Percentiles rank a stretch among this genome's conserved stretches.
phyloP scores from a whole-genome alignment of 1,140 invertebrate species.

The Grapholita molesta region DNA sequence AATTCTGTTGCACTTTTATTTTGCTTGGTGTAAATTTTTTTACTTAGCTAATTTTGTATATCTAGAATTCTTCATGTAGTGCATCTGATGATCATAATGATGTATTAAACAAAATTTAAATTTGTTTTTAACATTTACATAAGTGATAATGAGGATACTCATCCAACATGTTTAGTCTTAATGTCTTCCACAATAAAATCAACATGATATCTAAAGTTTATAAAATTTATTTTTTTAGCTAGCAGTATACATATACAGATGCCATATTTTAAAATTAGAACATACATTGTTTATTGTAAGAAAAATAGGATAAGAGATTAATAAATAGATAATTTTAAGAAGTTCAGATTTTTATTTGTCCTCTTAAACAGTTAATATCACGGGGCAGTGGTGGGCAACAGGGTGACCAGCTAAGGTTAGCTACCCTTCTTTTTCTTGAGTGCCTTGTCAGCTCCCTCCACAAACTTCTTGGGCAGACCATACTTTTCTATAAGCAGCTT shows the following conservation, averaged over 20 bases:
- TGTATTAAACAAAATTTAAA: not conserved
- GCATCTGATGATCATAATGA: not conserved
- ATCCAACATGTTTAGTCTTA: conserved; percentile 8
- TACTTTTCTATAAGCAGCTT: conserved; percentile 74
- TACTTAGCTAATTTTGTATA: not conserved
- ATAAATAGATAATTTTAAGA: conserved; percentile 18
- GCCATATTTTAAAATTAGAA: conserved; percentile 9
- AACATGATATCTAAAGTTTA: not conserved
- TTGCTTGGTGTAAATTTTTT: conserved; percentile 6
- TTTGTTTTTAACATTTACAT: conserved; percentile 5
- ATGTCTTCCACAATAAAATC: conserved; percentile 15
- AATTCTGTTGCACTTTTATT: not conserved
- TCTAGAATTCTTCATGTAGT: not conserved
- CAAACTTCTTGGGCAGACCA: conserved; percentile 71
- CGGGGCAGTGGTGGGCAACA: not conserved
- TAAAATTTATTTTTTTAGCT: conserved; percentile 13
- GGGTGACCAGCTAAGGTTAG: not conserved
- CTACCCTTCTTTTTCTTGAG: conserved; percentile 70
- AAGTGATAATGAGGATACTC: conserved; percentile 16
- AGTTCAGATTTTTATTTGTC: conserved; percentile 9
- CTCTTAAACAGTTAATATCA: conserved; percentile 7
- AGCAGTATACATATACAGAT: not conserved
- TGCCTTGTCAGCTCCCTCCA: conserved; percentile 75
- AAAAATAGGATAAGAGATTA: conserved; percentile 5
- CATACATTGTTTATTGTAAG: conserved; percentile 6